Evolutionary conservation across 2,888 invertebrate genomes (phyloP), one percentile per base, ranked within the genome.

Genomic region (Stratiomys singularior): DNA sequence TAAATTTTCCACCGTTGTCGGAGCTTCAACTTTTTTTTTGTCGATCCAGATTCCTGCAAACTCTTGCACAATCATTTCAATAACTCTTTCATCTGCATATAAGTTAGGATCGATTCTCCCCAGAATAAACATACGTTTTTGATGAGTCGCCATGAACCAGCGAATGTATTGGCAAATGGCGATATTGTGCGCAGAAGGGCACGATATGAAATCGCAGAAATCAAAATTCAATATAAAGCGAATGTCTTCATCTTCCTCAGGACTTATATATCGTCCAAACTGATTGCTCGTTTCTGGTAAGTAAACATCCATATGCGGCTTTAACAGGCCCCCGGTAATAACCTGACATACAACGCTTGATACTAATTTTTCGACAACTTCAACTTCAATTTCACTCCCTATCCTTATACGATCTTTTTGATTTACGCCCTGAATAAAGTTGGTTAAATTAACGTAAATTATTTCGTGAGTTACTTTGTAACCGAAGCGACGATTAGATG

Each of bases 31-130:
- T 67, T 21, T 7, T 13, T 30, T 56, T 11, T 46, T 56, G 56
- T 76, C 18, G 7, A 79, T 44, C 77, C 79, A 79, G 4, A 79
- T 13, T 21, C 78, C 78, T 9, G 78, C 28, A 37, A 72, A 79
- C 60, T 77, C 76, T 5, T 23, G 44, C 21, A 76, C 23, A 11
- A 79, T 66, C 21, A 60, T 21, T 18, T 66, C 46, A 15, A 79
- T 66, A 46, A 77, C 67, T 2, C n/a, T 21, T 30, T 46, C 58
- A 21, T 64, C 46, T 5, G 27, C 1, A 56, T 66, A 47, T 9
- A 63, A 23, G 0, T 63, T 56, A 13, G 25, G 44, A 13, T 66
- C 27, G n/a, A 79, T 66, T 76, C 76, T 78, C 3, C 76, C 79
- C 11, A 79, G 58, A 52, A 72, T 47, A 13, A 30, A 64, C 37